Conservation (phyloP, 1,140 invertebrate species). For the Araneus ventricosus region DNA sequence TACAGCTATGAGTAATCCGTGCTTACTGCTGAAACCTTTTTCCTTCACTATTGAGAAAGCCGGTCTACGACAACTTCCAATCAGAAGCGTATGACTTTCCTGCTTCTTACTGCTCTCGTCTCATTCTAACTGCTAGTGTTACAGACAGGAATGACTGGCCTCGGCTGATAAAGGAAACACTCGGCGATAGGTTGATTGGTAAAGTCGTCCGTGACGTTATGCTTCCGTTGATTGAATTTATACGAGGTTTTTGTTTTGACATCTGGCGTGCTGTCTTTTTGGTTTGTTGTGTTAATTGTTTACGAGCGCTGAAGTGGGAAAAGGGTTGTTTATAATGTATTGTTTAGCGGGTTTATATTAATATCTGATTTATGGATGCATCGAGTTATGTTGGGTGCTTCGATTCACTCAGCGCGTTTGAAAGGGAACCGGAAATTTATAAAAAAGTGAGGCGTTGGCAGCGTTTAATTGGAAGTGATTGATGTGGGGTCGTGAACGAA, state of each 20-base stretch:
- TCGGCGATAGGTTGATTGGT: background rate
- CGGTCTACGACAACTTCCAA: background rate
- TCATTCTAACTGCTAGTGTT: background rate
- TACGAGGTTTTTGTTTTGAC: slow-evolving; percentile 17
- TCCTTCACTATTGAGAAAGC: background rate
- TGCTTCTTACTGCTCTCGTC: background rate
- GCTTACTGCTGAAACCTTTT: background rate
- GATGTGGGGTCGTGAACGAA: no score
- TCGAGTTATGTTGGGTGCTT: no score
- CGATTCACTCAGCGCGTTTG: no score
- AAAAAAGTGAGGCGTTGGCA: no score
- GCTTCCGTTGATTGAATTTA: slow-evolving; percentile 17
- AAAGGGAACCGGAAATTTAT: no score
- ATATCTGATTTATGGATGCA: no score
- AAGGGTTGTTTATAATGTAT: background rate
- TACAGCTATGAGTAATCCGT: background rate
- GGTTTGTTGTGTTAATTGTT: background rate
- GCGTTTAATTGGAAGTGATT: no score
- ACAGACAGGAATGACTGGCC: background rate
- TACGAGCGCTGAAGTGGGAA: background rate
- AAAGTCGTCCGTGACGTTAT: background rate
- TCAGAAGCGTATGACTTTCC: background rate
- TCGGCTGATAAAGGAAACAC: background rate
- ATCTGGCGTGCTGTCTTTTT: background rate
- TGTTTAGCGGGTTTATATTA: background rate